phyloP scores from a whole-genome alignment of 2,888 invertebrate species.

The Amblyjoppa fuscipennis region DNA sequence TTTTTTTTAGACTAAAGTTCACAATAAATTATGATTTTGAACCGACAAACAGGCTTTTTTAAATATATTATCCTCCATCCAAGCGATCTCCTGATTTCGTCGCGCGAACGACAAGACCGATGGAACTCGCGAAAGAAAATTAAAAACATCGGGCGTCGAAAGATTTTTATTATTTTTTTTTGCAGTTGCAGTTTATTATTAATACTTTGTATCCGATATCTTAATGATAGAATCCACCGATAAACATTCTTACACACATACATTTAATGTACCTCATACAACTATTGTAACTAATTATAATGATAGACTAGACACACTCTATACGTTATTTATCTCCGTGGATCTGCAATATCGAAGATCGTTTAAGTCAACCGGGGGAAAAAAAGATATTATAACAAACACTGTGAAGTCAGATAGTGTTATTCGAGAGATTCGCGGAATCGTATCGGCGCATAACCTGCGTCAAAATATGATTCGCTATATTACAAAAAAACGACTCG shows the following conservation, averaged over 20 bases:
- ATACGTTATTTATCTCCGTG: slow-evolving; percentile 45
- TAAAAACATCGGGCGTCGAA: not conserved
- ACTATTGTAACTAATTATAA: slow-evolving; percentile 56
- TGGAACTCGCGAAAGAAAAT: not conserved
- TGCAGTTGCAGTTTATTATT: not conserved
- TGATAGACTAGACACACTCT: slow-evolving; percentile 71
- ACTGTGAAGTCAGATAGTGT: not conserved
- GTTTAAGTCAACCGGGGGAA: slow-evolving; percentile 7
- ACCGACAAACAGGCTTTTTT: slow-evolving; percentile 41
- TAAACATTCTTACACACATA: slow-evolving; percentile 62
- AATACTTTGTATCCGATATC: slow-evolving; percentile 50
- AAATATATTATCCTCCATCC: slow-evolving; percentile 14
- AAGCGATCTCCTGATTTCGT: not conserved
- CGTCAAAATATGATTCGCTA: slow-evolving; percentile 42
- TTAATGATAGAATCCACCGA: slow-evolving; percentile 53
- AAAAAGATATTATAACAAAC: slow-evolving; percentile 8
- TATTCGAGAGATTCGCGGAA: not conserved
- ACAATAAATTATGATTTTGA: slow-evolving; percentile 67
- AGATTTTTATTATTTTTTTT: not conserved
- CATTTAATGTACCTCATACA: slow-evolving; percentile 49
- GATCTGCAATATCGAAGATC: slow-evolving; percentile 42
- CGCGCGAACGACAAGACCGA: not conserved
- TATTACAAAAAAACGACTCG: slow-evolving; percentile 26
- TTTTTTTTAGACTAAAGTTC: slow-evolving; percentile 52
- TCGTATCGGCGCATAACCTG: slow-evolving; percentile 15